These are phyloP conservation scores for Melopsittacus undulatus DNA, from an alignment of 2,797 vertebrate genomes.

Conservation along the genomic window DNA sequence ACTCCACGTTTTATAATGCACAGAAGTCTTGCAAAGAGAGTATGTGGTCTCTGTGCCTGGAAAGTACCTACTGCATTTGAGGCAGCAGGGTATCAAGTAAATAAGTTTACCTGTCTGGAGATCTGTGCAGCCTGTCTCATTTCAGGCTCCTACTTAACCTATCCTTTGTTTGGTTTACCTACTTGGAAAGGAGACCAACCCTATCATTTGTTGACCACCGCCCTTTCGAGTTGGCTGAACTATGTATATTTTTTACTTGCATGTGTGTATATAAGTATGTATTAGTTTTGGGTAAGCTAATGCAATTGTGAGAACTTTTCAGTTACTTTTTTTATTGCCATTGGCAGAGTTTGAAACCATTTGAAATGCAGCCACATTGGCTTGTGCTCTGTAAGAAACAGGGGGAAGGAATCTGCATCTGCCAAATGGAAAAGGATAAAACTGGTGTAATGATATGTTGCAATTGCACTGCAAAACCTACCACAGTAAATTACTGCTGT, in stretches of 20 bases:
- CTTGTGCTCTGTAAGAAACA: background rate
- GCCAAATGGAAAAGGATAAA: conserved; percentile 69
- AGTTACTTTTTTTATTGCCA: conserved; percentile 13
- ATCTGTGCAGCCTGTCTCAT: background rate
- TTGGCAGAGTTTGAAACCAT: conserved; percentile 56
- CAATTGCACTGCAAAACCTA: conserved; percentile 49
- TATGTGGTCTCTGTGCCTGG: background rate
- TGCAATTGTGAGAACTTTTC: conserved; percentile 51
- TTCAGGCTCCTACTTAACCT: background rate
- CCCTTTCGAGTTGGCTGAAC: background rate
- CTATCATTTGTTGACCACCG: background rate
- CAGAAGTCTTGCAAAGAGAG: background rate
- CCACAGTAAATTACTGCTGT: conserved; percentile 54
- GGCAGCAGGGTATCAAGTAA: background rate
- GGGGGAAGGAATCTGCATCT: background rate
- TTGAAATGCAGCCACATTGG: conserved; percentile 57
- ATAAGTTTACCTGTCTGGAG: background rate
- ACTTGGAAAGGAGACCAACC: background rate
- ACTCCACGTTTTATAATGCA: rapidly evolving
- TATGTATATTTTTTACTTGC: background rate
- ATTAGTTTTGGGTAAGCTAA: conserved; percentile 51
- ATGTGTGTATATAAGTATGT: background rate
- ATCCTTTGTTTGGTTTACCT: conserved; percentile 26
- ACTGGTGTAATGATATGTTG: conserved; percentile 67
- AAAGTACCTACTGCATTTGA: background rate